These are phyloP conservation scores for Hormiphora californensis DNA, from an alignment of 37 sponge, comb jelly and placozoan species.

Conservation along the genomic window DNA sequence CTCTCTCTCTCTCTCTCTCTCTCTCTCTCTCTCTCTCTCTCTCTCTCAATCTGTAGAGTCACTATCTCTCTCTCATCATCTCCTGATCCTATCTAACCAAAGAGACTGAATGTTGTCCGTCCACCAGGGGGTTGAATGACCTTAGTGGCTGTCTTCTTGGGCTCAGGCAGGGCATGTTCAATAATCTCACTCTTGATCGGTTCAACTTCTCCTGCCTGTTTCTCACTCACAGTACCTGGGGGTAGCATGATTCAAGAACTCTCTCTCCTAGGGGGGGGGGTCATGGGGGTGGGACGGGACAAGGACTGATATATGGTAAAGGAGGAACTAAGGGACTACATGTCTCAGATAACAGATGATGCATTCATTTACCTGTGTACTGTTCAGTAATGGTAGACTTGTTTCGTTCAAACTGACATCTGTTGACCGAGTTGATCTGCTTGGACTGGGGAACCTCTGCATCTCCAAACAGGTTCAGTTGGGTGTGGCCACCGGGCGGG, in stretches of 20 bases:
- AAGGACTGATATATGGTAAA: no score
- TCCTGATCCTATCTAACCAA: neutral
- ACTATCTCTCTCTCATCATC: neutral
- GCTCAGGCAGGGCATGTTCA: conserved; percentile 25
- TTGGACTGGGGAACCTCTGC: neutral
- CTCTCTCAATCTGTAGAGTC: neutral
- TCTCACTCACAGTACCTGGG: no score
- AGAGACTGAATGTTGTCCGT: neutral
- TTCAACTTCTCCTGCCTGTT: no score
- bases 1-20: neutral
- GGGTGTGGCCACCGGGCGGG: conserved; percentile 46
- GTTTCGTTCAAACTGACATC: conserved; percentile 41
- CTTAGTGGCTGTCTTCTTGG: conserved; percentile 35
- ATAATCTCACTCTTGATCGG: neutral
- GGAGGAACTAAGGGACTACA: no score
- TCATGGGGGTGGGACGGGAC: no score
- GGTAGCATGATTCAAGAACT: no score
- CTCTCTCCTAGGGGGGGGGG: no score
- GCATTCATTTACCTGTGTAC: neutral
- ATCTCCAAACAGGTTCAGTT: conserved; percentile 23
- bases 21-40: neutral
- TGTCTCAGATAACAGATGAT: neutral
- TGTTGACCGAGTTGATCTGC: neutral
- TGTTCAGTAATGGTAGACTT: conserved; percentile 43
- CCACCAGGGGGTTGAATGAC: conserved; percentile 47